phyloP scores from a whole-genome alignment of 2,797 vertebrate genomes.

The Sebastes steindachneri region DNA sequence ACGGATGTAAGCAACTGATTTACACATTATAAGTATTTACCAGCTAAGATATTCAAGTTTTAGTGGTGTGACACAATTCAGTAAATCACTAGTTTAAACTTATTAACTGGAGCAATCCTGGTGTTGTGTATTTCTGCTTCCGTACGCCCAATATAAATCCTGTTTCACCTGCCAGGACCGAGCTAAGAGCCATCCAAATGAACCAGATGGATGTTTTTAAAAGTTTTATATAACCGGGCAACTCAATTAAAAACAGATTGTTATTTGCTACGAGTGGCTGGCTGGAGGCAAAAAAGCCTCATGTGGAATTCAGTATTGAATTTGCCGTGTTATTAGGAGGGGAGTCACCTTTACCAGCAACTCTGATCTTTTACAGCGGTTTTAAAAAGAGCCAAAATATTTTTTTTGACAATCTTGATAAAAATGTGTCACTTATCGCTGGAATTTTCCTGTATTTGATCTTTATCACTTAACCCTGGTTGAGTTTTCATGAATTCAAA shows the following conservation, averaged over 20 bases:
- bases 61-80: neutral
- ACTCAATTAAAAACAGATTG: conserved; percentile 16
- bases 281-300: neutral
- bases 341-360: conserved; percentile 9
- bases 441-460: neutral
- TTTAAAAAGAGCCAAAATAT: neutral
- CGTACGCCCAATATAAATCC: neutral
- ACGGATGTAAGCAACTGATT: neutral
- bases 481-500: conserved; percentile 3
- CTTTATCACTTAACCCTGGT: neutral
- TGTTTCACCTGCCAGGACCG: neutral
- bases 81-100: neutral
- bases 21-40: neutral
- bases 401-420: neutral
- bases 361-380: neutral
- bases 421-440: neutral
- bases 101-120: neutral
- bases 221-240: conserved; percentile 14
- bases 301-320: conserved; percentile 11
- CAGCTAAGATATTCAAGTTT: neutral
- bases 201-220: conserved; percentile 17
- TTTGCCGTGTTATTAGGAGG: neutral
- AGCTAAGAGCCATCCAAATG: neutral
- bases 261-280: conserved; percentile 15
- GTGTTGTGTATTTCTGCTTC: neutral